A percentile compares a stretch with the other conserved stretches of the same genome.
phyloP scores from a whole-genome alignment of 1,140 invertebrate genomes.

The Temnothorax curvispinosus region DNA sequence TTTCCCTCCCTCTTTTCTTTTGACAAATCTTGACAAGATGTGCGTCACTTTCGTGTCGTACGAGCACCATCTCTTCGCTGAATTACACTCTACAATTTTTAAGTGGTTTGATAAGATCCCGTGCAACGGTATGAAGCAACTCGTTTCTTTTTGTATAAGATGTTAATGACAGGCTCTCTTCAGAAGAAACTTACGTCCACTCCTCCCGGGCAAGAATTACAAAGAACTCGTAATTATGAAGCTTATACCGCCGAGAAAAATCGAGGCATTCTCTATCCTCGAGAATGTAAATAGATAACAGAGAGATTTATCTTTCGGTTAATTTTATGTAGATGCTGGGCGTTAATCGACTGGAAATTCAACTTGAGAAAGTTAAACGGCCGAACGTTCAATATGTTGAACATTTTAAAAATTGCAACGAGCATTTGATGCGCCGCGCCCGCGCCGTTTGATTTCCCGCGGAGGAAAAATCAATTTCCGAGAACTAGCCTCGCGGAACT shows the following conservation, averaged over 20 bases:
- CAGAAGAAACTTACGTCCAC: neutral
- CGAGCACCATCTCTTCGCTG: neutral
- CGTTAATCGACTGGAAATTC: constrained; percentile 9
- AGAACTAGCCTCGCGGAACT: constrained; percentile 11
- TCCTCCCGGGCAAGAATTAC: neutral
- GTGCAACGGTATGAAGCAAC: neutral
- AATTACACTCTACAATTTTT: constrained; percentile 11
- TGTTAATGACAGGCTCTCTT: constrained; percentile 1
- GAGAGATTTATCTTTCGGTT: neutral
- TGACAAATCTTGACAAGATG: neutral
- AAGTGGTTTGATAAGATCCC: constrained; percentile 19
- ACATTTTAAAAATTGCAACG: neutral
- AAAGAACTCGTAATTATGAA: constrained; percentile 22
- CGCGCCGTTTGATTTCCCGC: neutral
- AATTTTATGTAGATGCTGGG: neutral
- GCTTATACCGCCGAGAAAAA: neutral
- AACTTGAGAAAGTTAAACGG: neutral
- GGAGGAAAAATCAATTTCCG: constrained; percentile 36
- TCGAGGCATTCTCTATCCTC: neutral
- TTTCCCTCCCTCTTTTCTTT: neutral
- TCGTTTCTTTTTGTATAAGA: neutral
- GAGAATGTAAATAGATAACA: constrained; percentile 8
- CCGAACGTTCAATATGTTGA: neutral
- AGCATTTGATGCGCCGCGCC: neutral
- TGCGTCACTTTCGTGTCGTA: neutral